Base-by-base conservation (phyloP, 2,113 vertebrate species). In the Onychostruthus taczanowskii region DNA sequence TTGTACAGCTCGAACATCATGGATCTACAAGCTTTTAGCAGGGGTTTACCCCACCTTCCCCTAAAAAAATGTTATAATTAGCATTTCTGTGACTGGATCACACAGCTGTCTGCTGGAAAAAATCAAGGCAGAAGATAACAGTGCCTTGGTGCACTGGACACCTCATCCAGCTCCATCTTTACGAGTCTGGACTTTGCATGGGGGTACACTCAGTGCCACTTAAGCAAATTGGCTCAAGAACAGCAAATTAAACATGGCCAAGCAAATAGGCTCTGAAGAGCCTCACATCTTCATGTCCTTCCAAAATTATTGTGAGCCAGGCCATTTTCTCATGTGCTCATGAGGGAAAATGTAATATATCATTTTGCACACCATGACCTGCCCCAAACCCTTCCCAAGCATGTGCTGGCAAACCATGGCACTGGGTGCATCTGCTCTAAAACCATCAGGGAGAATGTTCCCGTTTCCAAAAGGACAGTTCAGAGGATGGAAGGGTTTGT, bases 371-470 rank as follows among this genome's bases (percentile, higher is more conserved):
- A 9, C 5, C 16, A 5, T 3, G 0, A 41, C 41, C 44, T 55
- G 23, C 17, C 31, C 43, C 37, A 62, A 72, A 10, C 27, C 13
- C 19, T 53, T 35, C 37, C 39, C 37, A 30, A 56, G 16, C 13
- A 1, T 67, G 78, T 75, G 31, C 47, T 69, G 67, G 33, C n/a
- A 89, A 83, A 49, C 20, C 4, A 3, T 7, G 58, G 56, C 0
- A 0, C 50, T 35, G 30, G 23, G 22, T 41, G 8, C 5, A 2
- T 23, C 80, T 1, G 2, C 67, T 63, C 52, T 3, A 0, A 68
- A 73, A 80, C 18, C 30, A 56, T 5, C 50, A 33, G 14, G 11
- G 13, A 64, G 17, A 56, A 27, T 37, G 27, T 74, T 61, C 4
- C 23, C 58, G 21, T 83, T 58, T 66, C 52, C 43, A 21, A 16